These are phyloP conservation scores for Chelmon rostratus DNA, from an alignment of 2,797 vertebrate species.

Conservation along the genomic window DNA sequence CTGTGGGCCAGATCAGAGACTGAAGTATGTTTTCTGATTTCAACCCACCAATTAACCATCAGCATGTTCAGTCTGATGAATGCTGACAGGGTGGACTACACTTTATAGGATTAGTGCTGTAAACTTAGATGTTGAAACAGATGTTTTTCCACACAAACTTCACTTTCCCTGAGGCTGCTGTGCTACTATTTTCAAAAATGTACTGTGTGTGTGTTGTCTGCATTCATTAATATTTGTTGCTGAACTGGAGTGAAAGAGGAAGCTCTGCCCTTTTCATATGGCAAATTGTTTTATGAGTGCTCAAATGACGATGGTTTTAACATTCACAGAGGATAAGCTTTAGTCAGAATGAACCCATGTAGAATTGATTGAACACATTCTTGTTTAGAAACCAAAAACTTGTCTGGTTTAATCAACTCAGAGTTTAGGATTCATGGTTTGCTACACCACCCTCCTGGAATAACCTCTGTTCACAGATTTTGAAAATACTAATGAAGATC, in stretches of 20 bases:
- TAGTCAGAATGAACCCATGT: not conserved
- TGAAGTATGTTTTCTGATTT: not conserved
- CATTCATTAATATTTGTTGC: slow-evolving; percentile 4
- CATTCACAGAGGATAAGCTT: not conserved
- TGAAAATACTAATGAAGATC: not conserved
- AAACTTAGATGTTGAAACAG: not conserved
- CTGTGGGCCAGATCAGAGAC: not conserved
- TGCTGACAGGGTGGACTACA: not conserved
- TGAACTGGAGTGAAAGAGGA: not conserved
- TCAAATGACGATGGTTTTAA: not conserved
- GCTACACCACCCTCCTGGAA: not conserved
- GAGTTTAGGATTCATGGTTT: not conserved
- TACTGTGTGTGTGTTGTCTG: not conserved
- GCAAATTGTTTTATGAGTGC: not conserved
- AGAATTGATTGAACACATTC: not conserved
- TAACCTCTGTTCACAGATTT: not conserved
- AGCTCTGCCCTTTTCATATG: not conserved
- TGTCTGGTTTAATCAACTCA: not conserved
- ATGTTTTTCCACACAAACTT: slow-evolving; percentile 12
- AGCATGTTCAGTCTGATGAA: not conserved
- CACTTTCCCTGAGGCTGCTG: not conserved
- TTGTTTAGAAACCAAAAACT: not conserved
- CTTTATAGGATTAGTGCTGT: not conserved
- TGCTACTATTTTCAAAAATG: not conserved
- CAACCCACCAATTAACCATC: not conserved